phyloP scores from a whole-genome alignment of 2,888 invertebrate genomes.

The Dolichomitus sp. region DNA sequence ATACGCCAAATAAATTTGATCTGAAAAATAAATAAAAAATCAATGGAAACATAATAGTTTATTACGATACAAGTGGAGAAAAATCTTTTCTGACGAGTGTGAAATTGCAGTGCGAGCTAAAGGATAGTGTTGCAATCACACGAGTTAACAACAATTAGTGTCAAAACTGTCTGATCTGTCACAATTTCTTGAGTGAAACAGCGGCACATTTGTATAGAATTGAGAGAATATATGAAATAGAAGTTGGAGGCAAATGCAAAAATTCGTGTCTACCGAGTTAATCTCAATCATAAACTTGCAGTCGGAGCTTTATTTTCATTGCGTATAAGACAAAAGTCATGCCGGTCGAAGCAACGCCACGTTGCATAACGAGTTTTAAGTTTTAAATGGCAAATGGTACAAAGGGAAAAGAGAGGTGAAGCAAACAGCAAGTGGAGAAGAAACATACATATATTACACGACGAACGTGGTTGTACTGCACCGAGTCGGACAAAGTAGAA shows the following conservation, averaged over 20 bases:
- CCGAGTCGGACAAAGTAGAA: slow-evolving; percentile 31
- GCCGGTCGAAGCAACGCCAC: not conserved
- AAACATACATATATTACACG: not conserved
- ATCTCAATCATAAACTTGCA: not conserved
- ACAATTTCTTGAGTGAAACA: not conserved
- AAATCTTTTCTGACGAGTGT: too few relatives aligned
- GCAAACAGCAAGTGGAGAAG: not conserved
- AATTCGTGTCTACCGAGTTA: not conserved
- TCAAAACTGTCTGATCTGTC: not conserved
- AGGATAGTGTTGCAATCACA: too few relatives aligned
- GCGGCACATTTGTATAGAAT: slow-evolving; percentile 12
- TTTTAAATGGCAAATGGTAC: not conserved
- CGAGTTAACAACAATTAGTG: too few relatives aligned
- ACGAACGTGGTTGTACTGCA: slow-evolving; percentile 6
- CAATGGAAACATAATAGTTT: too few relatives aligned
- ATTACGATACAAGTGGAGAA: too few relatives aligned
- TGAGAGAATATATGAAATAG: slow-evolving; percentile 17
- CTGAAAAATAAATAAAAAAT: too few relatives aligned
- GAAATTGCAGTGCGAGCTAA: too few relatives aligned
- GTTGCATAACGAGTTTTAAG: slow-evolving; percentile 7
- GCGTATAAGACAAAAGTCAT: not conserved
- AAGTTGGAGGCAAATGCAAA: not conserved
- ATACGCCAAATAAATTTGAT: too few relatives aligned
- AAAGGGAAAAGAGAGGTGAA: slow-evolving; percentile 7
- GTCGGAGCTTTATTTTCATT: slow-evolving; percentile 33